These are phyloP conservation scores for Heliangelus exortis DNA, from an alignment of 2,797 vertebrate genomes.

Conservation along the genomic window DNA sequence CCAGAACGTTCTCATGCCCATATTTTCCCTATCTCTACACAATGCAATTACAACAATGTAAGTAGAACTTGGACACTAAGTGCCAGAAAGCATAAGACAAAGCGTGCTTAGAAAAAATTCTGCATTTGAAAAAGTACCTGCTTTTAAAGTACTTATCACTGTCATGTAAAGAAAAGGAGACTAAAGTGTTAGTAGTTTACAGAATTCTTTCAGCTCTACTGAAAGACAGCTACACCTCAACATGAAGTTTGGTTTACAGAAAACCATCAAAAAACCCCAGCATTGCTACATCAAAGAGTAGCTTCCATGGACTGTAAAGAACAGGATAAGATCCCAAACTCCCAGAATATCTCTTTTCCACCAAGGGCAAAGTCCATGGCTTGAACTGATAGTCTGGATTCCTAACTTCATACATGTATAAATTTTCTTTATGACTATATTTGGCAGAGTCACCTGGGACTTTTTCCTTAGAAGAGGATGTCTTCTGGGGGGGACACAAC, in stretches of 20 bases:
- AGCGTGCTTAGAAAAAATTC: background rate
- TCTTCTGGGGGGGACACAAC: background rate
- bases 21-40: constrained; percentile 2
- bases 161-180: background rate
- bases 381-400: background rate
- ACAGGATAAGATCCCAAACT: background rate
- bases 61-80: background rate
- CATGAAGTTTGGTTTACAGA: background rate
- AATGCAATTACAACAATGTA: background rate
- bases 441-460: background rate
- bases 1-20: background rate
- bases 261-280: background rate
- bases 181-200: background rate
- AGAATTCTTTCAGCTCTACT: background rate
- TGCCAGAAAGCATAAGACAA: background rate
- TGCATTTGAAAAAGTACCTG: background rate
- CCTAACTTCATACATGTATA: background rate
- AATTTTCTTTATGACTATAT: background rate
- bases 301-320: background rate
- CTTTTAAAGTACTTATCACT: background rate
- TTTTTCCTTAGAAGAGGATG: background rate
- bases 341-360: background rate
- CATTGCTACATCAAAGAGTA: background rate
- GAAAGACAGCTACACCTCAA: background rate
- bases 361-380: background rate